These are phyloP conservation scores for Protobothrops flavoviridis DNA, from an alignment of 2,113 vertebrate species.

Conservation along the genomic window DNA sequence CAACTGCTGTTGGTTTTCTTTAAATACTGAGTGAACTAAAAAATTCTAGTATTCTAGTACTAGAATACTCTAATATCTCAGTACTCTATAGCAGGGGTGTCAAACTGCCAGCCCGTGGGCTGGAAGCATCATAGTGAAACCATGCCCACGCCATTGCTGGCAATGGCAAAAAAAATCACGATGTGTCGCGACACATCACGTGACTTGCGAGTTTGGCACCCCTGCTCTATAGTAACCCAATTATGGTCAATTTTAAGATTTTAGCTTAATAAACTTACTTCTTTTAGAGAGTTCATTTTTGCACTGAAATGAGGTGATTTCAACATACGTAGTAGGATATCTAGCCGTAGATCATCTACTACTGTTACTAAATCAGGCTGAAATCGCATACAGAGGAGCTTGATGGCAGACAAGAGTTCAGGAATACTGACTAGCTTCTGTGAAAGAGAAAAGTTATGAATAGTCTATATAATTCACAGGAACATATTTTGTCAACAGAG, in stretches of 20 bases:
- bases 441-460: slow-evolving; percentile 10
- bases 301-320: slow-evolving; percentile 98
- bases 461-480: neutral
- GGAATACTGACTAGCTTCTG: slow-evolving; percentile 96
- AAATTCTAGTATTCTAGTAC: neutral
- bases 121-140: too few relatives aligned
- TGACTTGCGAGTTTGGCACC: too few relatives aligned
- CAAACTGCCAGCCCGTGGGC: too few relatives aligned
- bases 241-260: neutral
- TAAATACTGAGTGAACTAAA: neutral
- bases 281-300: slow-evolving; percentile 99
- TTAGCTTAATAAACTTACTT: slow-evolving; percentile 71
- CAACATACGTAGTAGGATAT: slow-evolving; percentile 95
- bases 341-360: slow-evolving; percentile 91
- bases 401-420: slow-evolving; percentile 95
- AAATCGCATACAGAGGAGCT: slow-evolving; percentile 97
- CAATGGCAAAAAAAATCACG: too few relatives aligned
- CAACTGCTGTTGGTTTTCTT: neutral
- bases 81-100: neutral
- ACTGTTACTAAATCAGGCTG: slow-evolving; percentile 90
- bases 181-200: too few relatives aligned
- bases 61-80: neutral
- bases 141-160: too few relatives aligned
- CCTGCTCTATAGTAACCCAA: neutral
- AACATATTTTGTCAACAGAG: neutral